Evolutionary conservation across 1,140 invertebrate species (phyloP).

Genomic region (Scylla paramamosain): DNA sequence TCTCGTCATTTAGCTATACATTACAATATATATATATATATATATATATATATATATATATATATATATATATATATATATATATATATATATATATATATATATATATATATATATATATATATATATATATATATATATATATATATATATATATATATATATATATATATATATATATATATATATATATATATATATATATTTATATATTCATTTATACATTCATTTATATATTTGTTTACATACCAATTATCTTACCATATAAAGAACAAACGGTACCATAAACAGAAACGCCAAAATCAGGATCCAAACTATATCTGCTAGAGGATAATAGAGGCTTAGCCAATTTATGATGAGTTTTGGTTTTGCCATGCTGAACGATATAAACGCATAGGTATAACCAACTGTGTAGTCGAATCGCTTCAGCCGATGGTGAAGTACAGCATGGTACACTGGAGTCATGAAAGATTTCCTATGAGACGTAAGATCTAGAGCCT

Average conservation of each 20-base stretch:
- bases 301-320: neutral
- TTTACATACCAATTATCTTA: neutral
- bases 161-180: conserved; percentile 52
- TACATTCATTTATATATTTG: neutral
- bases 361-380: conserved; percentile 47
- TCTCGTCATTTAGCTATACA: too few species aligned
- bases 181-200: conserved; percentile 52
- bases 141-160: conserved; percentile 36
- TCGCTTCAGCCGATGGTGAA: conserved; percentile 22
- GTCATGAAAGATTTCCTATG: conserved; percentile 30
- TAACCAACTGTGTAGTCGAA: conserved; percentile 48
- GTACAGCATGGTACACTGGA: conserved; percentile 40
- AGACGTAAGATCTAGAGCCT: conserved; percentile 35
- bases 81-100: conserved; percentile 29
- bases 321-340: too few species aligned
- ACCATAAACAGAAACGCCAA: neutral
- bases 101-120: neutral
- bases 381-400: conserved; percentile 40
- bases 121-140: neutral
- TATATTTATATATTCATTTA: conserved; percentile 36
- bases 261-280: neutral
- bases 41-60: conserved; percentile 26
- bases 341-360: conserved; percentile 33
- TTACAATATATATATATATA: too few species aligned
- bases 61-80: conserved; percentile 26